Base-by-base conservation (phyloP, 2,113 vertebrate species). In the Crocuta crocuta region DNA sequence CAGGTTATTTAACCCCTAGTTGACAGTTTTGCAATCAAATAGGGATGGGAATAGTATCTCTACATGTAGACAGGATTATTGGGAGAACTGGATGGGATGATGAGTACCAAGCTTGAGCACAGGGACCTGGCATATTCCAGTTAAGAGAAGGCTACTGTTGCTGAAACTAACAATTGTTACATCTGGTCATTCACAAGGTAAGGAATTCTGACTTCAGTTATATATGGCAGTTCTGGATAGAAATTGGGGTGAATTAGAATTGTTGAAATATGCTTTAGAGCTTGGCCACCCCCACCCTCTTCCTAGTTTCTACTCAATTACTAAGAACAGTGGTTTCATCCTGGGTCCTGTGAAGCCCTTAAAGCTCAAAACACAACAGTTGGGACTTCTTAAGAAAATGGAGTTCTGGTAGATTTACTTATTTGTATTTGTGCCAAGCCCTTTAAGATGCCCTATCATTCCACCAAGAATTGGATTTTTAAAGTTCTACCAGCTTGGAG, bases 401-500 rank as follows among this genome's bases (percentile, higher is more conserved):
- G 35, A 39, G 6, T 61, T 66, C 16, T 73, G 33, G 35, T 28
- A 35, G 31, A 80, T 53, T 61, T 21, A 58, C 58, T 92, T 79
- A 39, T 55, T 88, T 70, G 63, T 94, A 35, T 88, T 70, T 93
- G 45, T 88, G 45, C 53, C 68, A 93, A 10, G 55, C 4, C 33
- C 39, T 78, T 94, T n/a, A 88, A 79, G 53, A 90, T 63, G 19
- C 13, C 63, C 5, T 83, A 80, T 87, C 79, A 71, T 55, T 58
- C 43, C 85, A 58, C 28, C 70, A 95, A 88, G 48, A 88, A 55
- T 7, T 95, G 33, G 33, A 28, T 83, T 92, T 84, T 82, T 50
- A 97, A 91, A 68, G 58, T 91, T 63, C 65, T 89, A 66, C 83
- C 63, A 81, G 33, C 24, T 76, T 45, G 15, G 66, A 95, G 92